Evolutionary conservation across 2,888 invertebrate genomes (phyloP), one percentile per base, ranked within the genome.

Genomic region (Chaitophorus viminalis): DNA sequence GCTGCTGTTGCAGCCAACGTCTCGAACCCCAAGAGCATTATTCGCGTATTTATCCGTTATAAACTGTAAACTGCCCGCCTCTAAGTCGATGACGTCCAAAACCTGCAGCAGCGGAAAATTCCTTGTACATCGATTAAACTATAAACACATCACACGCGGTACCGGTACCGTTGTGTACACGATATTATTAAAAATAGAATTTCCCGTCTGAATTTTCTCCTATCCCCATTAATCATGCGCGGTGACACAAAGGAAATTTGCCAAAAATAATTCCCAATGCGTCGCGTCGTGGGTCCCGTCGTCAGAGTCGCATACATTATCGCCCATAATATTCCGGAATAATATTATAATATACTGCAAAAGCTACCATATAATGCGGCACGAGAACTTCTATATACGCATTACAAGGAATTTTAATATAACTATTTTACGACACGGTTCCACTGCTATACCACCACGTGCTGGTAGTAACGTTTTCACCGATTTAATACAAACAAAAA

Each of bases 11-110:
- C n/a, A n/a, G n/a, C n/a, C 70, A 6, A 25, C 36, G 54, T n/a
- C 70, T n/a, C n/a, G n/a, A 33, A 52, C 75, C 60, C 36, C 3
- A 21, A 6, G 70, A 33, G 52, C 33, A 81, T 82, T 72, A 52
- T 81, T 68, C 65, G 79, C 65, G 36, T 81, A 39, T 65, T 68
- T 72, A 29, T 83, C 36, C 36, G 21, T 83, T 83, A 39, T n/a
- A 74, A 29, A 81, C 46, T 14, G 14, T 36, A 25, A n/a, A 54
- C 75, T n/a, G n/a, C n/a, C n/a, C n/a, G n/a, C n/a, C n/a, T n/a
- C 33, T 46, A 6, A 39, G 33, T 33, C 18, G 83, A 17, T 54
- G 46, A 17, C 39, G 82, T 68, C 68, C 68, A 29, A 68, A 60
- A 60, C 18, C 60, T 3, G 60, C 60, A 2, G 25, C 9, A 21